phyloP scores from a whole-genome alignment of 2,113 vertebrate genomes.

The Carollia perspicillata region DNA sequence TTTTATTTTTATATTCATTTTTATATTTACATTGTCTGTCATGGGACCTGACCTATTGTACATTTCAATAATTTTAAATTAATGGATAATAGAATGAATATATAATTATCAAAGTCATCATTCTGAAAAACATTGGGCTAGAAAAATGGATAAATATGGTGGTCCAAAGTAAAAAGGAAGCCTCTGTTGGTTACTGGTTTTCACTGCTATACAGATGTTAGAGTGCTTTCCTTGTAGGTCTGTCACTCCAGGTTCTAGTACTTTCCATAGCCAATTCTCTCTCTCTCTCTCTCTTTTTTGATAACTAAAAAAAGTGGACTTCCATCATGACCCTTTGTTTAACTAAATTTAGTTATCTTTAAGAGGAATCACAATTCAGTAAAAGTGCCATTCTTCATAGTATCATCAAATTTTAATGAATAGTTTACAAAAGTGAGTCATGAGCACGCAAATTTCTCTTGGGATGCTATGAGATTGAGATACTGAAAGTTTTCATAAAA shows the following conservation, averaged over 20 bases:
- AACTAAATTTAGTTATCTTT: background rate
- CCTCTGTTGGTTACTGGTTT: background rate
- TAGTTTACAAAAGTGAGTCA: slow-evolving; percentile 1
- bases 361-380: background rate
- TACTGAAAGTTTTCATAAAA: background rate
- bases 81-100: background rate
- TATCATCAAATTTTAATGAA: background rate
- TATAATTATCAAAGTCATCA: background rate
- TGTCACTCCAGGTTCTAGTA: background rate
- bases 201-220: background rate
- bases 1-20: background rate
- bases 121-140: background rate
- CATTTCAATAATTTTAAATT: background rate
- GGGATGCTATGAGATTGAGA: background rate
- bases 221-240: background rate
- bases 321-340: background rate
- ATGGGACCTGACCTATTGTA: background rate
- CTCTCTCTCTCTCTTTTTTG: background rate
- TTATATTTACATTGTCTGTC: background rate
- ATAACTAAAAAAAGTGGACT: background rate
- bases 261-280: background rate
- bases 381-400: background rate
- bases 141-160: background rate
- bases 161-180: background rate
- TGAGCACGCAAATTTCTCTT: background rate